phyloP scores from a whole-genome alignment of 2,113 vertebrate genomes.

The Zeus faber region DNA sequence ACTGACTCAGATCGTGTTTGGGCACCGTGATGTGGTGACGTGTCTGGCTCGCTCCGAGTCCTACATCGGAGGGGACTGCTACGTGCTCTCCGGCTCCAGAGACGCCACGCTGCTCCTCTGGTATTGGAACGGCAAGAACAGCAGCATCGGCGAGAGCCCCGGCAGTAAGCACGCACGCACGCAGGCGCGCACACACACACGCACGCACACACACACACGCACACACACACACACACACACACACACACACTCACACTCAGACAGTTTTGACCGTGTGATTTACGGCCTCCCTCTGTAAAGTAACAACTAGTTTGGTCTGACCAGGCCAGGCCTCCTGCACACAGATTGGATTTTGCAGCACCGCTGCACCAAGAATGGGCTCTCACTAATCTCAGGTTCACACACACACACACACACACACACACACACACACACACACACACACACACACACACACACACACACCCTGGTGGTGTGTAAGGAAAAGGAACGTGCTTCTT shows the following conservation, averaged over 20 bases:
- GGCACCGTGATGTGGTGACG: conserved; percentile 95
- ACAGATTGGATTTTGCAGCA: conserved; percentile 72
- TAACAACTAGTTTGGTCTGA: conserved; percentile 74
- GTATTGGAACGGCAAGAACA: conserved; percentile 97
- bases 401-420: neutral
- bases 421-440: neutral
- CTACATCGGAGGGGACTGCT: conserved; percentile 96
- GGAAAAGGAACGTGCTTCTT: too few species aligned
- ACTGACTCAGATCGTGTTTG: conserved; percentile 94
- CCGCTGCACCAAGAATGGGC: conserved; percentile 44
- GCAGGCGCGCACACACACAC: conserved; percentile 1
- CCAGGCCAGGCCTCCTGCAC: conserved; percentile 62
- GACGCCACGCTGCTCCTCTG: conserved; percentile 96
- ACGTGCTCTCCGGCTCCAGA: conserved; percentile 92
- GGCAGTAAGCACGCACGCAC: conserved; percentile 74
- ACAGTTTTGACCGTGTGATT: conserved; percentile 64
- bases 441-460: too few species aligned
- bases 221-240: conserved; percentile 17
- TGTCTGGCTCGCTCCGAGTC: conserved; percentile 93
- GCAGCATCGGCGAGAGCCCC: conserved; percentile 86
- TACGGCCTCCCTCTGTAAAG: conserved; percentile 64
- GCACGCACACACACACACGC: conserved; percentile 15
- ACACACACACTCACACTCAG: conserved; percentile 27
- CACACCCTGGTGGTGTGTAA: too few species aligned
- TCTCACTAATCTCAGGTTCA: conserved; percentile 45